Base-by-base conservation (phyloP, 2,113 vertebrate genomes). In the Amphilophus citrinellus region DNA sequence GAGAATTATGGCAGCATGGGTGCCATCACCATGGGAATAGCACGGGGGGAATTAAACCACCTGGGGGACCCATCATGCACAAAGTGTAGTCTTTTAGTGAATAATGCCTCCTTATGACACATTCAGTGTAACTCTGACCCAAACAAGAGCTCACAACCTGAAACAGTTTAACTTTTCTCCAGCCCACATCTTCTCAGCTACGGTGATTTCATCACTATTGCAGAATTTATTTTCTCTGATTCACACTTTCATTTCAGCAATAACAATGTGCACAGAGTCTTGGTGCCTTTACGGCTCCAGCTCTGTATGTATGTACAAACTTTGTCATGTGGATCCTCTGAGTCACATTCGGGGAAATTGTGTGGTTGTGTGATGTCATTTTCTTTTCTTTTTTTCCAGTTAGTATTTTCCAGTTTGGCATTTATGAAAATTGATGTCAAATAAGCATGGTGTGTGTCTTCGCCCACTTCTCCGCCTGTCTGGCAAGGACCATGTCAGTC, bases 41-140 rank as follows among this genome's bases (percentile, higher is more conserved):
- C 93, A 89, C 87, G 77, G 77, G 84, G 30, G 93, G 94, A 91
- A 93, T 76, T 56, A 61, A 73, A 84, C 37, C 27, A 79, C 86
- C 84, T 76, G 76, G 78, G 80, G 80, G 86, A 84, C 7, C n/a
- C 39, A 24, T 57, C 61, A 27, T 71, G 66, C 76, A 86, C 82
- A 81, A 82, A 80, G 76, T 10, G 53, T 27, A 47, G 56, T 62
- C 37, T 59, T 61, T 82, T 53, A 61, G 39, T 32, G 37, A 76
- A 15, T 39, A 37, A 61, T 62, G 13, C 30, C 13, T 77, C 47
- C 32, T 27, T 7, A 5, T 2, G 30, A 32, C 7, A 7, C 42
- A 20, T 83, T 30, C 56, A 79, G 66, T 80, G 61, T 66, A 73
- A 56, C 22, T 17, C 22, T 4, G 32, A 59, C 42, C 6, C 71